Percentiles rank a stretch among this genome's conserved stretches.
Evolutionary conservation across 2,888 invertebrate genomes (phyloP).

Genomic region (Exocentrus adspersus): DNA sequence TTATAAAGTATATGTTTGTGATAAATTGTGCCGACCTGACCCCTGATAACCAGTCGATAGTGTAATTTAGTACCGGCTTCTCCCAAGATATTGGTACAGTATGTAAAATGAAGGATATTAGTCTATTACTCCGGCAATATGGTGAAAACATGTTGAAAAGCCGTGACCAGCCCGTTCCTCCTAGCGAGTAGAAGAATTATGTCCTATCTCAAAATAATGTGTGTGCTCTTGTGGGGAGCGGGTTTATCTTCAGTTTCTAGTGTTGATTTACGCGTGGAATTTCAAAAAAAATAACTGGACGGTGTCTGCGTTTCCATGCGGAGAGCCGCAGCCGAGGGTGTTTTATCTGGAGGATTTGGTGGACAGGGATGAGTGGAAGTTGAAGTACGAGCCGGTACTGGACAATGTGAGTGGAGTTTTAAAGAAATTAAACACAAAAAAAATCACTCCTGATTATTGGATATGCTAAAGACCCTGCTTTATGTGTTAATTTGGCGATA

Average conservation of each 20-base stretch:
- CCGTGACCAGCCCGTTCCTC: background rate
- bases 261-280: background rate
- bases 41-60: background rate
- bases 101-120: too few relatives aligned
- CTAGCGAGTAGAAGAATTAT: background rate
- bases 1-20: too few relatives aligned
- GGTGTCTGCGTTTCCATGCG: constrained; percentile 4
- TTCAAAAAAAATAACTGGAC: background rate
- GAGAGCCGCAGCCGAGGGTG: constrained; percentile 2
- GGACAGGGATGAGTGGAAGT: background rate
- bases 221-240: background rate
- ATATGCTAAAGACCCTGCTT: too few relatives aligned
- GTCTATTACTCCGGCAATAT: background rate
- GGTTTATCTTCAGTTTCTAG: background rate
- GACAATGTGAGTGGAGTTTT: background rate
- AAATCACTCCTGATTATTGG: too few relatives aligned
- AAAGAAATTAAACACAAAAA: background rate
- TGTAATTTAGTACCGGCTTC: background rate
- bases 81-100: background rate
- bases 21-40: background rate
- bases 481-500: too few relatives aligned
- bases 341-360: constrained; percentile 6
- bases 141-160: background rate
- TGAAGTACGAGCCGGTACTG: background rate
- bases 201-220: background rate